These are phyloP conservation scores for Heliconius eleuchia DNA, from an alignment of 1,140 invertebrate genomes.

Conservation along the genomic window DNA sequence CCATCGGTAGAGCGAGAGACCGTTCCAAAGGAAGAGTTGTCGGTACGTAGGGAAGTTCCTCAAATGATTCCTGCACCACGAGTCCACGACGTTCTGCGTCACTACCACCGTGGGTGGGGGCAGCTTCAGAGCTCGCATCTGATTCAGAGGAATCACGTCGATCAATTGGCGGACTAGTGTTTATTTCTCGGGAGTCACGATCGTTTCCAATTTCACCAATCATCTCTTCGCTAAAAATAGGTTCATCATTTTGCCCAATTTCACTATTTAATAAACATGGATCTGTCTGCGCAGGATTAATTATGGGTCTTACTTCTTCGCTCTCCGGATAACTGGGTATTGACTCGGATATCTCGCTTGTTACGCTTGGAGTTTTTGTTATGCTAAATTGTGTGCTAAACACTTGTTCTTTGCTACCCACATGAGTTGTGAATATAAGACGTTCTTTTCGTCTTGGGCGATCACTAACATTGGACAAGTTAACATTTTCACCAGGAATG, in stretches of 20 bases:
- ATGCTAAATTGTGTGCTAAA: constrained; percentile 75
- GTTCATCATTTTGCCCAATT: constrained; percentile 63
- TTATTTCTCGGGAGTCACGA: constrained; percentile 12
- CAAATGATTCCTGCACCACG: constrained; percentile 91
- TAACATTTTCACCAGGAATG: neutral
- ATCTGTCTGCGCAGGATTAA: constrained; percentile 17
- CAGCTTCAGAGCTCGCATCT: constrained; percentile 86
- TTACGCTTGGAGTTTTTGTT: constrained; percentile 72
- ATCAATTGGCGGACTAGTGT: constrained; percentile 70
- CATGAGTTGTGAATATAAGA: constrained; percentile 67
- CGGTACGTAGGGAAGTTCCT: constrained; percentile 93
- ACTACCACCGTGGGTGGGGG: constrained; percentile 65
- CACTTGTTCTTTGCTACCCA: constrained; percentile 70
- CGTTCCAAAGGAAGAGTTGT: constrained; percentile 92
- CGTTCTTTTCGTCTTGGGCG: constrained; percentile 53
- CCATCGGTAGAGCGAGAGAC: constrained; percentile 89
- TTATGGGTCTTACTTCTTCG: constrained; percentile 41
- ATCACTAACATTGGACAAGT: constrained; percentile 26
- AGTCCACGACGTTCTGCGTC: constrained; percentile 87
- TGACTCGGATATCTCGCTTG: constrained; percentile 70
- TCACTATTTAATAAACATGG: constrained; percentile 21
- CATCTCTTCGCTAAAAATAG: neutral
- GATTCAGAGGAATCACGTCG: constrained; percentile 88
- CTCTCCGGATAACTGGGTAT: constrained; percentile 61
- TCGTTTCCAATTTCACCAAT: constrained; percentile 23